Evolutionary conservation across 64 coral and sea anemone genomes (phyloP).

Genomic region (Stylophora pistillata): DNA sequence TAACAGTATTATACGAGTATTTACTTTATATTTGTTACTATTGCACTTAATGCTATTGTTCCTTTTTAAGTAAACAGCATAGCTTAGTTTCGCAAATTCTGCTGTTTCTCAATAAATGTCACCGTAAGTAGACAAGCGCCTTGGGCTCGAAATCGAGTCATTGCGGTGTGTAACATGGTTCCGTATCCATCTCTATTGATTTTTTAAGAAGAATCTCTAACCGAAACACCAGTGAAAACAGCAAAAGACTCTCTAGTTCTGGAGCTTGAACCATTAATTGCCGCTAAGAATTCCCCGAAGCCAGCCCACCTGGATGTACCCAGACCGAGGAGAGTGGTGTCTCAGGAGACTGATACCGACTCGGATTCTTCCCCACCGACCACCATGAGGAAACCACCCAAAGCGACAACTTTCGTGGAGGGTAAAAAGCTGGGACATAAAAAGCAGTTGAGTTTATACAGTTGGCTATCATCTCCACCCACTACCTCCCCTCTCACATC

Average conservation of each 20-base stretch:
- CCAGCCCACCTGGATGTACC: slow-evolving; percentile 13
- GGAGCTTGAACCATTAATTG: slow-evolving; percentile 20
- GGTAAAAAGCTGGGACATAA: slow-evolving; percentile 71
- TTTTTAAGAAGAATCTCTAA: background rate
- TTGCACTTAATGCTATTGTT: too few relatives aligned
- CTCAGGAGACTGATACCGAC: slow-evolving; percentile 57
- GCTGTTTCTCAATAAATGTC: too few relatives aligned
- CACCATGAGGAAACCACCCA: slow-evolving; percentile 71
- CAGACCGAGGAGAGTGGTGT: slow-evolving; percentile 1
- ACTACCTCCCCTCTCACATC: slow-evolving; percentile 68
- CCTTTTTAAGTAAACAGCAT: too few relatives aligned
- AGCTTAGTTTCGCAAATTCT: too few relatives aligned
- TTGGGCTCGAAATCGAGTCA: background rate
- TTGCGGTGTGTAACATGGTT: too few relatives aligned
- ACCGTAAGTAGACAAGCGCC: background rate
- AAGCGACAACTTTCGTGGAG: slow-evolving; percentile 22
- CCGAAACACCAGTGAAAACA: slow-evolving; percentile 8
- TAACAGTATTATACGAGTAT: too few relatives aligned
- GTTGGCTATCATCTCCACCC: slow-evolving; percentile 83
- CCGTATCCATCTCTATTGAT: background rate
- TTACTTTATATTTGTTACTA: too few relatives aligned
- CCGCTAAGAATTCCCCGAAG: background rate
- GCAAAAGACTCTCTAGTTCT: background rate
- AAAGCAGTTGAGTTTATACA: slow-evolving; percentile 89
- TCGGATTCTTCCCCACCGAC: slow-evolving; percentile 70